Percentiles rank a stretch among this genome's conserved stretches.
Evolutionary conservation across 2,888 invertebrate species (phyloP).

Genomic region (Cybosia mesomella): DNA sequence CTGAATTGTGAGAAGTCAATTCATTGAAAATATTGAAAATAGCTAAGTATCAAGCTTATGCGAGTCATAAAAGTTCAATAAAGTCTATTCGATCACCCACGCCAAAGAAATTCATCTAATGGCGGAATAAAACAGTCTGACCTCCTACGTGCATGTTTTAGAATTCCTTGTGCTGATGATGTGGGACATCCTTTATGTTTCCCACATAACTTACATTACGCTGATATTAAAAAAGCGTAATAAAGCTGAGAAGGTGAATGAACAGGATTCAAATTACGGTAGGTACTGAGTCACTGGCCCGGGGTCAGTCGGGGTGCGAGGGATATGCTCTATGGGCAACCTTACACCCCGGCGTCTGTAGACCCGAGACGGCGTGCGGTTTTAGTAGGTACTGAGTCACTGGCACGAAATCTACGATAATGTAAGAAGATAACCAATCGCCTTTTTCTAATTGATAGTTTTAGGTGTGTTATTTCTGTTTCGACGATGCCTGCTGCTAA

Average conservation of each 20-base stretch:
- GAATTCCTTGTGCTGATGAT: constrained; percentile 56
- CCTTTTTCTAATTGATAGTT: neutral
- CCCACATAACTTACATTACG: constrained; percentile 24
- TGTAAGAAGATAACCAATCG: constrained; percentile 24
- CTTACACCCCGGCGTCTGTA: too few relatives aligned
- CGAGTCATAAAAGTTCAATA: constrained; percentile 51
- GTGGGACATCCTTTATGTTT: constrained; percentile 50
- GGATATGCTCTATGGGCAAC: too few relatives aligned
- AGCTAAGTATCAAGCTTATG: constrained; percentile 36
- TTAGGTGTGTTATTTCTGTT: neutral
- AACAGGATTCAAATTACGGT: constrained; percentile 23
- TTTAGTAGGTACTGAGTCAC: constrained; percentile 22
- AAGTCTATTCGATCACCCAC: constrained; percentile 57
- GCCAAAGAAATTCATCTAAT: constrained; percentile 57
- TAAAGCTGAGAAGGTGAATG: constrained; percentile 26
- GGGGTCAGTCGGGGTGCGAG: too few relatives aligned
- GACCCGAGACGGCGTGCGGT: too few relatives aligned
- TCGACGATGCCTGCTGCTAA: neutral
- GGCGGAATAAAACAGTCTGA: constrained; percentile 53
- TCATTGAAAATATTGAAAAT: constrained; percentile 26
- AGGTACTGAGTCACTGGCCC: constrained; percentile 18
- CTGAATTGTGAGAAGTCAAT: constrained; percentile 7
- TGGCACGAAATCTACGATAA: constrained; percentile 13
- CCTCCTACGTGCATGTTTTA: constrained; percentile 59
- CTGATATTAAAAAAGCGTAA: constrained; percentile 22